Evolutionary conservation across 2,797 vertebrate species (phyloP).

Genomic region (Etheostoma perlongum): DNA sequence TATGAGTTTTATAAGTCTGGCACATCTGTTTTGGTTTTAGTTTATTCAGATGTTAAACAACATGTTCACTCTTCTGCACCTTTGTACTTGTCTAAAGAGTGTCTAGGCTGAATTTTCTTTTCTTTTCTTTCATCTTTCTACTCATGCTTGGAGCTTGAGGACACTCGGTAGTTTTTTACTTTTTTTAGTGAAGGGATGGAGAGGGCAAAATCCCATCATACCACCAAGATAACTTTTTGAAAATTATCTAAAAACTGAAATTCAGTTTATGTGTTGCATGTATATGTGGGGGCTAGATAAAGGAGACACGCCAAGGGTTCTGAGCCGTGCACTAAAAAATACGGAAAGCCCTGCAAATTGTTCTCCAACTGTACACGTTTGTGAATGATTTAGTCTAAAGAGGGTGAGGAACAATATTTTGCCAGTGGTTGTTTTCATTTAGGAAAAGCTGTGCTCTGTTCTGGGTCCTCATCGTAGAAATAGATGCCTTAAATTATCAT

Average conservation of each 20-base stretch:
- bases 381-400: slow-evolving; percentile 26
- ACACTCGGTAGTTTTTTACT: slow-evolving; percentile 91
- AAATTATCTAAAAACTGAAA: slow-evolving; percentile 76
- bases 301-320: slow-evolving; percentile 41
- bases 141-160: slow-evolving; percentile 83
- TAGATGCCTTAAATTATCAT: slow-evolving; percentile 80
- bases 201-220: slow-evolving; percentile 79
- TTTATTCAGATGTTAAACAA: slow-evolving; percentile 88
- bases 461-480: slow-evolving; percentile 62
- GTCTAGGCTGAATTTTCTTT: slow-evolving; percentile 68
- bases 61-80: slow-evolving; percentile 88
- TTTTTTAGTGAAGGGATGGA: slow-evolving; percentile 77
- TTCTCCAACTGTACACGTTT: slow-evolving; percentile 25
- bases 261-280: slow-evolving; percentile 77
- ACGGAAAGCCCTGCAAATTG: slow-evolving; percentile 7
- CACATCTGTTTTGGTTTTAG: slow-evolving; percentile 77
- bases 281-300: slow-evolving; percentile 46
- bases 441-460: slow-evolving; percentile 35
- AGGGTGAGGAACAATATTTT: slow-evolving; percentile 10
- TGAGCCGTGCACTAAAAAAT: slow-evolving; percentile 40
- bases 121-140: slow-evolving; percentile 69
- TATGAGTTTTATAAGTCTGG: slow-evolving; percentile 63
- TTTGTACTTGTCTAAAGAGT: slow-evolving; percentile 91
- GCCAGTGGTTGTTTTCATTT: slow-evolving; percentile 22
- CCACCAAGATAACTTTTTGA: slow-evolving; percentile 84